A percentile compares a stretch with the other conserved stretches of the same genome.
phyloP scores from a whole-genome alignment of 2,113 vertebrate species.

The Myotis yumanensis region DNA sequence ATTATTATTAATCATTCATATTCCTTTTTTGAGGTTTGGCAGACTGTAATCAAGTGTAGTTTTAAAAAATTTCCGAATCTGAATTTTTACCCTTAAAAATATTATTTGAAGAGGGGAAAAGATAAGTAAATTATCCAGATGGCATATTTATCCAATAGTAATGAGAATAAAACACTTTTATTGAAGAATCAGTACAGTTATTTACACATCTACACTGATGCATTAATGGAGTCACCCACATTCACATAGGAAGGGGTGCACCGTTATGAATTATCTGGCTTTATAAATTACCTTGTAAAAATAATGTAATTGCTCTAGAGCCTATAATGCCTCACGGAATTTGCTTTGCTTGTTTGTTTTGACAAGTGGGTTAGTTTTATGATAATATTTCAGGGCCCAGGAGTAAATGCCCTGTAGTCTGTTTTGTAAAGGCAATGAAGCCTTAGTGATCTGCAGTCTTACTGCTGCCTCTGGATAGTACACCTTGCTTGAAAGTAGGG shows the following conservation, averaged over 20 bases:
- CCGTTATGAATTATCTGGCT: conserved; percentile 66
- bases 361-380: conserved; percentile 75
- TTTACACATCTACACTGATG: conserved; percentile 63
- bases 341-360: conserved; percentile 78
- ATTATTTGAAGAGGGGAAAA: conserved; percentile 24
- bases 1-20: neutral
- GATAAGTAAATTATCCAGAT: conserved; percentile 58
- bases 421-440: conserved; percentile 69
- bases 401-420: conserved; percentile 68
- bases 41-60: conserved; percentile 24
- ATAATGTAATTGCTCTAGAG: conserved; percentile 70
- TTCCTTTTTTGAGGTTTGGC: conserved; percentile 17
- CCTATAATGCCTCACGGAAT: conserved; percentile 65
- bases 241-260: conserved; percentile 30
- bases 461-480: conserved; percentile 41
- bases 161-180: conserved; percentile 71
- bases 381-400: conserved; percentile 70
- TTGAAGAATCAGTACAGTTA: conserved; percentile 56
- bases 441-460: conserved; percentile 41
- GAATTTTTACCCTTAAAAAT: conserved; percentile 52
- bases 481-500: conserved; percentile 38
- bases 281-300: conserved; percentile 78
- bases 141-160: conserved; percentile 48
- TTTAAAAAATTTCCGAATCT: conserved; percentile 45
- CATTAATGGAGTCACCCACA: conserved; percentile 22